phyloP scores from a whole-genome alignment of 2,888 invertebrate species.

The Leptothorax acervorum region DNA sequence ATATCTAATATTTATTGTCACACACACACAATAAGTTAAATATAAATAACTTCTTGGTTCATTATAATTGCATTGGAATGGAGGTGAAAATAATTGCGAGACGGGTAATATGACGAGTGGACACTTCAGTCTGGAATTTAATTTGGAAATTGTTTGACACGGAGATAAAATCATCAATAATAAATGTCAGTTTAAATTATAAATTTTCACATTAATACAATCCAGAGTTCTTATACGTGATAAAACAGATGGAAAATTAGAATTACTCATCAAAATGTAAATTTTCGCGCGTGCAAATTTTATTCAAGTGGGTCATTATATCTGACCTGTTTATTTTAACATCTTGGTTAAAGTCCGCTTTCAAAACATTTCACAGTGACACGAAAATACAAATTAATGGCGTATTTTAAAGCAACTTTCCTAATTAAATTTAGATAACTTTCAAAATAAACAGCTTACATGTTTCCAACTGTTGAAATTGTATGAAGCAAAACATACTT shows the following conservation, averaged over 20 bases:
- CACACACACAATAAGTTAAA: neutral
- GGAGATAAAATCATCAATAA: neutral
- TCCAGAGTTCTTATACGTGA: neutral
- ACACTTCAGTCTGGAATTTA: slow-evolving; percentile 1
- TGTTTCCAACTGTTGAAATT: neutral
- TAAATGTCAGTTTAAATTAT: slow-evolving; percentile 15
- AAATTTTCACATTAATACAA: neutral
- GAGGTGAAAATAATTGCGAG: neutral
- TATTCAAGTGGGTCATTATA: slow-evolving; percentile 1
- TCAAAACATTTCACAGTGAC: slow-evolving; percentile 1
- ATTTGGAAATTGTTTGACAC: slow-evolving; percentile 5
- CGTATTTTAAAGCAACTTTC: neutral
- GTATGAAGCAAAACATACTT: neutral
- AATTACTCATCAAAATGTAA: slow-evolving; percentile 3
- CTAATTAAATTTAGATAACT: neutral
- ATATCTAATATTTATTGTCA: too few relatives aligned
- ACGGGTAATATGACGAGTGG: neutral
- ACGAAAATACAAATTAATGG: neutral
- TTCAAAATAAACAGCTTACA: neutral
- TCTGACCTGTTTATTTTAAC: neutral
- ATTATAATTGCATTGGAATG: neutral
- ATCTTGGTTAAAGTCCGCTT: neutral
- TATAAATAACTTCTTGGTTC: neutral
- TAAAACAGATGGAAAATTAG: slow-evolving; percentile 2
- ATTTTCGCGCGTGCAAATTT: slow-evolving; percentile 10